phyloP scores from a whole-genome alignment of 2,888 invertebrate species.

The Hypomecis atomaria region DNA sequence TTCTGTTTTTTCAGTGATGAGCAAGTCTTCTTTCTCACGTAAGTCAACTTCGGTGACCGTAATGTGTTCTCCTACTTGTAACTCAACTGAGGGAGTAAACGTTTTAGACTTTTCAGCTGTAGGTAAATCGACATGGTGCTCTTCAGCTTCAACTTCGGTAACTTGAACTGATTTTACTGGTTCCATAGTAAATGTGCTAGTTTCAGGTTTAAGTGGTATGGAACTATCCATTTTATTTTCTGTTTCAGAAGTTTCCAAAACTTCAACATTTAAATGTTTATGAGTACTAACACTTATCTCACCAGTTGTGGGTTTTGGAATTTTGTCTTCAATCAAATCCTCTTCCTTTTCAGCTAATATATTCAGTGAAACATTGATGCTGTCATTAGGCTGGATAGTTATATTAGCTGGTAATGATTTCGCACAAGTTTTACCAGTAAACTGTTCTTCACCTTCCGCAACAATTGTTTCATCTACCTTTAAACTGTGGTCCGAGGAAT shows the following conservation, averaged over 20 bases:
- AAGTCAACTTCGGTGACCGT: conserved; percentile 79
- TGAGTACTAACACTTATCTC: conserved; percentile 52
- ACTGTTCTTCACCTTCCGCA: conserved; percentile 57
- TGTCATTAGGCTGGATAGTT: conserved; percentile 69
- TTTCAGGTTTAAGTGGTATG: conserved; percentile 45
- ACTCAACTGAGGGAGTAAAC: conserved; percentile 46
- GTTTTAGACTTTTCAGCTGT: conserved; percentile 42
- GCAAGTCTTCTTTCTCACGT: conserved; percentile 73
- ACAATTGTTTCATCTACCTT: conserved; percentile 58
- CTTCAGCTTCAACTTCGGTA: conserved; percentile 78
- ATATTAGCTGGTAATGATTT: conserved; percentile 67
- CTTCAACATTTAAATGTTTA: conserved; percentile 60
- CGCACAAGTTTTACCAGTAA: conserved; percentile 45
- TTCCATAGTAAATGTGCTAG: conserved; percentile 52
- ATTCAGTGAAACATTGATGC: conserved; percentile 61
- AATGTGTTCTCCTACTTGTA: conserved; percentile 72
- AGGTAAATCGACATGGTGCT: conserved; percentile 58
- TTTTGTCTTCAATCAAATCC: conserved; percentile 43
- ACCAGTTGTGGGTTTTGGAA: conserved; percentile 50
- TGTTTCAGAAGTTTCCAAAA: conserved; percentile 55
- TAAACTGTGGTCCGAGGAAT: conserved; percentile 52
- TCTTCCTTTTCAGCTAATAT: conserved; percentile 62
- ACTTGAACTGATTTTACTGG: conserved; percentile 59
- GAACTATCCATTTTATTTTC: conserved; percentile 50
- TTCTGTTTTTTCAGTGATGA: conserved; percentile 42